Conservation (phyloP, 2,888 invertebrate genomes). For the Xestia xanthographa region DNA sequence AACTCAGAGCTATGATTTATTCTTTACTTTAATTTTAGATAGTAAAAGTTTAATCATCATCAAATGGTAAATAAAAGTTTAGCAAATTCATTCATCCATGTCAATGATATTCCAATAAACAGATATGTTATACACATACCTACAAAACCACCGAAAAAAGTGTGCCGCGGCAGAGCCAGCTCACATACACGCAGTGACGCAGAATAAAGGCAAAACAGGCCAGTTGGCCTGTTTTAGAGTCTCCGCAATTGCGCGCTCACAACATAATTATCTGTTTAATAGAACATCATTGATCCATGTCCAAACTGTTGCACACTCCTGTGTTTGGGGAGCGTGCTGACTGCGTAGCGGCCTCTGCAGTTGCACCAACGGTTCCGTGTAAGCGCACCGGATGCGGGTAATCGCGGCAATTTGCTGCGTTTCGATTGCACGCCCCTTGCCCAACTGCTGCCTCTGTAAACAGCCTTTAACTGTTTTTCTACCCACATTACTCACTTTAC, state of each 20-base stretch:
- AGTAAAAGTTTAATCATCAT: too few relatives aligned
- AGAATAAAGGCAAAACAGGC: too few relatives aligned
- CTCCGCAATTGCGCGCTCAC: too few relatives aligned
- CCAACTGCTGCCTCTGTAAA: slow-evolving; percentile 53
- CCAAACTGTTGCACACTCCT: slow-evolving; percentile 51
- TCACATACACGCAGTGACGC: too few relatives aligned
- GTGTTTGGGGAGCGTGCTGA: slow-evolving; percentile 51
- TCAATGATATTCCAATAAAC: too few relatives aligned
- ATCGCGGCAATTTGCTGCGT: slow-evolving; percentile 73
- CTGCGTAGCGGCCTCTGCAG: slow-evolving; percentile 23
- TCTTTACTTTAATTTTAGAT: neutral
- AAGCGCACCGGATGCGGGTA: slow-evolving; percentile 79
- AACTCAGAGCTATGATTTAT: neutral
- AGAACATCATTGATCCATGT: neutral
- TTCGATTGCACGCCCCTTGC: slow-evolving; percentile 70
- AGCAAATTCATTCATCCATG: neutral
- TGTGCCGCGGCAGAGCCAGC: too few relatives aligned
- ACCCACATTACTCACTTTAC: slow-evolving; percentile 36
- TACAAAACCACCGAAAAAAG: too few relatives aligned
- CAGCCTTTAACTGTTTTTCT: slow-evolving; percentile 48
- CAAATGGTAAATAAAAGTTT: neutral
- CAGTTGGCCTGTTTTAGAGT: too few relatives aligned
- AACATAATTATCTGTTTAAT: too few relatives aligned
- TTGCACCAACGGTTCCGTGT: slow-evolving; percentile 74
- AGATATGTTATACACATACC: too few relatives aligned